Percentiles rank a stretch among this genome's conserved stretches.
Conservation (phyloP, 1,140 invertebrate species). For the Sycophaga agraensis region DNA sequence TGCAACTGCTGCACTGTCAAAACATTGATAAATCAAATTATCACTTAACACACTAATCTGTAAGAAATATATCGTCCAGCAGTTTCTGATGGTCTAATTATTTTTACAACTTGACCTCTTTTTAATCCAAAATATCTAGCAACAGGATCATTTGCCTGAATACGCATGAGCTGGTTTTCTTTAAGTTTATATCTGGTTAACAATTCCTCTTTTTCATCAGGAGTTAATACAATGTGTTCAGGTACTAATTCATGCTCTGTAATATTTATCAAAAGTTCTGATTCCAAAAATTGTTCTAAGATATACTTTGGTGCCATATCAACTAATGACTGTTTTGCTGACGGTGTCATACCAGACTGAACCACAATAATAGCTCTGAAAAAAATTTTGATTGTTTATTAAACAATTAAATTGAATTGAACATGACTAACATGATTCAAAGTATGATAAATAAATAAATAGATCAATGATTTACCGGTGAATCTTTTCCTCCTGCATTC, state of each 20-base stretch:
- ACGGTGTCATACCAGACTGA: conserved; percentile 95
- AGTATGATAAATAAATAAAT: too few relatives aligned
- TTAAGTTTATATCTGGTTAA: conserved; percentile 95
- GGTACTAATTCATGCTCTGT: conserved; percentile 99
- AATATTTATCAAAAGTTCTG: conserved; percentile 97
- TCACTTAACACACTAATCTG: conserved; percentile 83
- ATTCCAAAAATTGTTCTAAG: conserved; percentile 97
- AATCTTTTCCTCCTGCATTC: conserved; percentile 99
- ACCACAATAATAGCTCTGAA: conserved; percentile 74
- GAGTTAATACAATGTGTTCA: conserved; percentile 97
- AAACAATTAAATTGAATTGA: too few relatives aligned
- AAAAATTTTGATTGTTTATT: conserved; percentile 33
- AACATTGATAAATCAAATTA: too few relatives aligned
- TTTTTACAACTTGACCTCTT: conserved; percentile 97
- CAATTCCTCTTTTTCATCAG: conserved; percentile 96
- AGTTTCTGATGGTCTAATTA: conserved; percentile 95
- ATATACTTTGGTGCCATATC: conserved; percentile 99
- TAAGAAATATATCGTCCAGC: conserved; percentile 99
- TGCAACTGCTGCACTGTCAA: too few relatives aligned
- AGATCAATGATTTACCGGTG: too few relatives aligned
- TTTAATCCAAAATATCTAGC: conserved; percentile 97
- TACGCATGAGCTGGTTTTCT: conserved; percentile 98
- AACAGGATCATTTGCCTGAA: conserved; percentile 97
- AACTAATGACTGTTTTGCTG: conserved; percentile 94
- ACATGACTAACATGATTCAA: too few relatives aligned